Evolutionary conservation across 2,113 vertebrate species (phyloP).

Genomic region (Lethenteron reissneri): DNA sequence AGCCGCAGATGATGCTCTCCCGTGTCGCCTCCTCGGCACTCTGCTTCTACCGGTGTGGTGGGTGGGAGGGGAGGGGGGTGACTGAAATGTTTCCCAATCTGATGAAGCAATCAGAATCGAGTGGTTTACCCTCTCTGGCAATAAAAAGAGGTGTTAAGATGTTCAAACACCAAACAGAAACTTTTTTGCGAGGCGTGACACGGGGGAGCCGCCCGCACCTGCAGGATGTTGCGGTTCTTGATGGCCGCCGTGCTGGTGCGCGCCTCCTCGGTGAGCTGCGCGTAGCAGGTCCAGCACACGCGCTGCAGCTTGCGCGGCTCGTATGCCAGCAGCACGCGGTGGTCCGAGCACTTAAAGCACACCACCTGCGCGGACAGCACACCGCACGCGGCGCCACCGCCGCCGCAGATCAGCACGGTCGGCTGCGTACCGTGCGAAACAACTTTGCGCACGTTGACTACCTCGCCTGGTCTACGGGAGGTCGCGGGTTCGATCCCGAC

Average conservation of each 20-base stretch:
- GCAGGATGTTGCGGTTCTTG: slow-evolving; percentile 23
- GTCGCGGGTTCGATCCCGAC: too few relatives aligned
- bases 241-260: slow-evolving; percentile 15
- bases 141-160: not conserved
- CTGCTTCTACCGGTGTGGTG: too few relatives aligned
- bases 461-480: too few relatives aligned
- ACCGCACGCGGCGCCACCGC: not conserved
- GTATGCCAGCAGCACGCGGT: slow-evolving; percentile 22
- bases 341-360: slow-evolving; percentile 30
- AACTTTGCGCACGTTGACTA: too few relatives aligned
- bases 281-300: slow-evolving; percentile 25
- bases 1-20: slow-evolving; percentile 27
- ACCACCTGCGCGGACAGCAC: slow-evolving; percentile 24
- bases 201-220: slow-evolving; percentile 15
- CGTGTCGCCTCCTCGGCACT: slow-evolving; percentile 12
- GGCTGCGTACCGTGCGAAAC: fast-evolving
- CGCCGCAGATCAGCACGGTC: too few relatives aligned
- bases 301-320: slow-evolving; percentile 21
- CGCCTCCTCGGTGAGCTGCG: slow-evolving; percentile 18
- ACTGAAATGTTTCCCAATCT: not conserved
- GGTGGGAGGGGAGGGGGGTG: not conserved
- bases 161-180: too few relatives aligned
- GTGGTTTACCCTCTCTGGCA: not conserved
- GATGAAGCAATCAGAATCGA: not conserved
- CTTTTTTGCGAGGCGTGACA: too few relatives aligned